These are phyloP conservation scores for Heliconius ethilla DNA, from an alignment of 2,888 invertebrate genomes.

Conservation along the genomic window DNA sequence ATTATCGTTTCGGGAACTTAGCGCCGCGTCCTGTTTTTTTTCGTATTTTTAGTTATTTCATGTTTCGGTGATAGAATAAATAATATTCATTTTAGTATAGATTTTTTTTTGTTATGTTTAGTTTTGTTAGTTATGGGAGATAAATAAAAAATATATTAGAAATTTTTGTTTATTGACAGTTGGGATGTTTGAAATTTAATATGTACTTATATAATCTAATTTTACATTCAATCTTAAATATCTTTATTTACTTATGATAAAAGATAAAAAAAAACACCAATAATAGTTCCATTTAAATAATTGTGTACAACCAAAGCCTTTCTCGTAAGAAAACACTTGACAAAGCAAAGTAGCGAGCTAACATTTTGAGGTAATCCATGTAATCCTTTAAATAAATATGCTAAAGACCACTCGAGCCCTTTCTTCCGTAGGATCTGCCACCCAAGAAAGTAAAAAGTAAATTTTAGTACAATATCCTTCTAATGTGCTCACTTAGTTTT, in stretches of 20 bases:
- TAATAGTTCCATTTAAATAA: conserved; percentile 28
- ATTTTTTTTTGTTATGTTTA: neutral
- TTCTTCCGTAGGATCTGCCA: conserved; percentile 55
- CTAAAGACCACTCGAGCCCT: conserved; percentile 59
- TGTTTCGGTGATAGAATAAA: neutral
- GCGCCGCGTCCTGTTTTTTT: conserved; percentile 59
- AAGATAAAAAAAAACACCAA: conserved; percentile 27
- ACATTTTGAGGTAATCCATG: conserved; percentile 61
- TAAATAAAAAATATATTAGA: neutral
- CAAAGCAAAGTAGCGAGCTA: conserved; percentile 50
- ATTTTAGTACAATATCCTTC: conserved; percentile 46
- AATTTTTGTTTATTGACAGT: neutral
- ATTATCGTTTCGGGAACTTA: conserved; percentile 67
- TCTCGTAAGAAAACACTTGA: conserved; percentile 61
- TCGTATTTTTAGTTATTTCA: neutral
- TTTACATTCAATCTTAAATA: neutral
- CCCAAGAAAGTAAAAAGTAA: conserved; percentile 56
- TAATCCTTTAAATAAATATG: conserved; percentile 77
- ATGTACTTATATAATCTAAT: neutral
- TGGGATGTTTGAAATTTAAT: neutral
- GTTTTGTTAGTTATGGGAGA: neutral
- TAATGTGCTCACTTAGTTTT: conserved; percentile 52
- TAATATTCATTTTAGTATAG: neutral
- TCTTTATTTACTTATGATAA: conserved; percentile 9
- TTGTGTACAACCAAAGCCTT: conserved; percentile 33